Evolutionary conservation across 2,888 invertebrate species (phyloP).

Genomic region (Flexamia atlantica): DNA sequence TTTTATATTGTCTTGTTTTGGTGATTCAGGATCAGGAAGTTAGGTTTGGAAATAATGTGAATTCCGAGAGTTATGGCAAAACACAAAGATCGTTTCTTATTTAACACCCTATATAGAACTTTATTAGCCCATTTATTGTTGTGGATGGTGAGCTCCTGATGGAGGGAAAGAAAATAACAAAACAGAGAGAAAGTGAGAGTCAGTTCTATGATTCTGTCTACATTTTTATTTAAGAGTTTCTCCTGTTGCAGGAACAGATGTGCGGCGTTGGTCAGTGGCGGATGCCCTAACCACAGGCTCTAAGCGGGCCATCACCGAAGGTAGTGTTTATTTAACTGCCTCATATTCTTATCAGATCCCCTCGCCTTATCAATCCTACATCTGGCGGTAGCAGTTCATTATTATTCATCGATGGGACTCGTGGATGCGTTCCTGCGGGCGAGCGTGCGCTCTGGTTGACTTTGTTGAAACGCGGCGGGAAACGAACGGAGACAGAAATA

Average conservation of each 20-base stretch:
- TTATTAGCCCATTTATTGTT: too few species aligned
- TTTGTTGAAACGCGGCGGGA: too few species aligned
- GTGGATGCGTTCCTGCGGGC: neutral
- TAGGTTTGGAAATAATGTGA: too few species aligned
- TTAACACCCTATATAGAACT: neutral
- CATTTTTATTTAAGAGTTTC: too few species aligned
- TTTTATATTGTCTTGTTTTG: too few species aligned
- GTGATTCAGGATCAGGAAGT: too few species aligned
- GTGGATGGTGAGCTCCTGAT: too few species aligned
- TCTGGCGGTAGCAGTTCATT: neutral
- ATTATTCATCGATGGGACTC: neutral
- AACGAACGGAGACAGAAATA: too few species aligned
- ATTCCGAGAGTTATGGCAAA: too few species aligned
- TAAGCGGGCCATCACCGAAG: constrained; percentile 34
- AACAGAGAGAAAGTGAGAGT: neutral
- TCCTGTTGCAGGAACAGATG: neutral
- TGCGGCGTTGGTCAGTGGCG: neutral
- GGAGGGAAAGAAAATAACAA: neutral
- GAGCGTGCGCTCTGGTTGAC: neutral
- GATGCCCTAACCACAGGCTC: constrained; percentile 27
- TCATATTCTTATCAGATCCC: constrained; percentile 26
- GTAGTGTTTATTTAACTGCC: constrained; percentile 17
- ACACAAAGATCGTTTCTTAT: neutral
- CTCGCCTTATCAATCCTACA: constrained; percentile 13
- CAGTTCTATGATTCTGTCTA: too few species aligned